Percentiles rank a stretch among this genome's conserved stretches.
These are phyloP conservation scores for Hozukius guyotensis DNA, from an alignment of 2,797 vertebrate species.

Conservation along the genomic window DNA sequence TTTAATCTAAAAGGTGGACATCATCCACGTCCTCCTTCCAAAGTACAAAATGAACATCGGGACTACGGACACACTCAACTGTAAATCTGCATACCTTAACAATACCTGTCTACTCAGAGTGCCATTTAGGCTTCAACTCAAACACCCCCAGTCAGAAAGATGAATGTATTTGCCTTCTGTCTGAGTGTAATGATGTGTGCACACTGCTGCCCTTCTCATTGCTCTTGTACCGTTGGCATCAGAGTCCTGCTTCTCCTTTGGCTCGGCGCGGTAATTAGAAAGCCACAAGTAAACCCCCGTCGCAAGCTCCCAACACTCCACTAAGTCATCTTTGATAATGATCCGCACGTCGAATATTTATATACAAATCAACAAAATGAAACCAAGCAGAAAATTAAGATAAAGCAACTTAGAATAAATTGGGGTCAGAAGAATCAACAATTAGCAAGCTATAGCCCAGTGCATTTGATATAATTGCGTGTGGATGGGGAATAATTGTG, in stretches of 20 bases:
- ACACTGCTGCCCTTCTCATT: conserved; percentile 77
- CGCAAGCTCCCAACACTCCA: conserved; percentile 66
- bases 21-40: neutral
- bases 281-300: conserved; percentile 62
- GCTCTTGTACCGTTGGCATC: conserved; percentile 74
- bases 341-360: conserved; percentile 91
- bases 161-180: conserved; percentile 77
- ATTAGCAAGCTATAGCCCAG: conserved; percentile 97
- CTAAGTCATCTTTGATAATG: conserved; percentile 95
- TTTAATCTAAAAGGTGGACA: neutral
- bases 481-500: conserved; percentile 87
- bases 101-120: conserved; percentile 40
- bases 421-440: conserved; percentile 97
- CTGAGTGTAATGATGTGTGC: conserved; percentile 82
- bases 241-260: conserved; percentile 73
- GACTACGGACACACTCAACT: neutral
- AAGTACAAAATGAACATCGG: neutral
- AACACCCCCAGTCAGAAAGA: conserved; percentile 75
- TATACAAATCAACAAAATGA: conserved; percentile 99
- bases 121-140: conserved; percentile 62
- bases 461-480: conserved; percentile 95
- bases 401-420: conserved; percentile 98
- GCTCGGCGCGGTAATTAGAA: conserved; percentile 77
- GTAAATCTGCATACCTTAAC: conserved; percentile 39
- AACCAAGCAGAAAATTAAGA: conserved; percentile 99